Evolutionary conservation across 2,888 invertebrate species (phyloP).

Genomic region (Chrysotoxum bicinctum): DNA sequence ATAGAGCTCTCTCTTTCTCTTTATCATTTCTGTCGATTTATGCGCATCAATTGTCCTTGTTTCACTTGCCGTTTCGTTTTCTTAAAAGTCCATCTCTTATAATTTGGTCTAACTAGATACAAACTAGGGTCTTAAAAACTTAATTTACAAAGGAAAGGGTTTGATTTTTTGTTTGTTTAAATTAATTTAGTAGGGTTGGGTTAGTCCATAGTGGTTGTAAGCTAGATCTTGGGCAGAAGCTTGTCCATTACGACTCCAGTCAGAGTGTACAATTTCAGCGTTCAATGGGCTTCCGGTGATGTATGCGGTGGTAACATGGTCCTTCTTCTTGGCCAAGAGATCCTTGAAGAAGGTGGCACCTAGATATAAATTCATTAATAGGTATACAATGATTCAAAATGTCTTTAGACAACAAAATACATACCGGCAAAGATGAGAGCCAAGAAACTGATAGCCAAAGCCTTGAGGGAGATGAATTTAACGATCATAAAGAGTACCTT

Average conservation of each 20-base stretch:
- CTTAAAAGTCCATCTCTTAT: not conserved
- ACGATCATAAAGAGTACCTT: slow-evolving; percentile 85
- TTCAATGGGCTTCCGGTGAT: slow-evolving; percentile 81
- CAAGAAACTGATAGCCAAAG: slow-evolving; percentile 84
- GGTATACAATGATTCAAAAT: not conserved
- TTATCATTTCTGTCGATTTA: not conserved
- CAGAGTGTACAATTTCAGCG: slow-evolving; percentile 81
- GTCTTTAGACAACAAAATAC: not conserved
- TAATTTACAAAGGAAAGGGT: slow-evolving; percentile 55
- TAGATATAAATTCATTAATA: slow-evolving; percentile 43
- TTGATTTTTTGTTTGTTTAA: slow-evolving; percentile 8
- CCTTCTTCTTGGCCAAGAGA: slow-evolving; percentile 81
- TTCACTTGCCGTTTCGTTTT: slow-evolving; percentile 20
- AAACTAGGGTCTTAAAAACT: slow-evolving; percentile 43
- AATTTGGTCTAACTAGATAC: slow-evolving; percentile 41
- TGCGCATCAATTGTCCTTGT: slow-evolving; percentile 55
- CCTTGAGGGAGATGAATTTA: slow-evolving; percentile 86
- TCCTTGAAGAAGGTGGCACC: slow-evolving; percentile 82
- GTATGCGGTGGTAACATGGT: slow-evolving; percentile 82
- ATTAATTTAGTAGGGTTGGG: slow-evolving; percentile 79
- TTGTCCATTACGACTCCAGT: slow-evolving; percentile 82
- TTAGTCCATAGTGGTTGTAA: slow-evolving; percentile 81
- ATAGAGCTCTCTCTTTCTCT: slow-evolving; percentile 48
- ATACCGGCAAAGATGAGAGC: slow-evolving; percentile 85
- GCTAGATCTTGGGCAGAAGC: slow-evolving; percentile 80